These are phyloP conservation scores for Podargus strigoides DNA, from an alignment of 2,797 vertebrate genomes.

Conservation along the genomic window DNA sequence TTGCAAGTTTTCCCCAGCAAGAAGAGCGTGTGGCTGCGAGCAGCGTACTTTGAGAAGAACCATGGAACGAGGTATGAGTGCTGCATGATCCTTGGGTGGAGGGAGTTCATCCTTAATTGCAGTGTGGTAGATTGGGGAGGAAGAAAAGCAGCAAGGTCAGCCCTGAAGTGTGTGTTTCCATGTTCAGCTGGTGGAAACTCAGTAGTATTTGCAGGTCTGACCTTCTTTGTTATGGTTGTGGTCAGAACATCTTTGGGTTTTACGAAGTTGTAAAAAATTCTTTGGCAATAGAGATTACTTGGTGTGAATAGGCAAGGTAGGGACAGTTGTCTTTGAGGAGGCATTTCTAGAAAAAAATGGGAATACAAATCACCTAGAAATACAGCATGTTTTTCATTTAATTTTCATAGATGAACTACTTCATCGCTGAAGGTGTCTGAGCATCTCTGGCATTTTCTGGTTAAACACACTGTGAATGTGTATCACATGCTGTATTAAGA, in stretches of 20 bases:
- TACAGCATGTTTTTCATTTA: conserved; percentile 8
- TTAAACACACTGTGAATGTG: conserved; percentile 11
- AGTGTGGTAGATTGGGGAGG: background rate
- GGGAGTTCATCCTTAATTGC: background rate
- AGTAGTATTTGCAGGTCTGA: background rate
- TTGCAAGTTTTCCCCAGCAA: conserved; percentile 98
- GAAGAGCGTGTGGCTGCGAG: conserved; percentile 97
- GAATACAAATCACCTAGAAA: background rate
- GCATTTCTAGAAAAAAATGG: background rate
- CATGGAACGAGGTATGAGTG: conserved; percentile 87
- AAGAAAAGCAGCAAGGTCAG: background rate
- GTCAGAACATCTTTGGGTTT: background rate
- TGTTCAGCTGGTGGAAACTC: background rate
- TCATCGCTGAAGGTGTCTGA: background rate
- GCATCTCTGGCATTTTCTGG: conserved; percentile 23
- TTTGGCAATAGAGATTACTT: background rate
- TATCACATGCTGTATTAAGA: background rate
- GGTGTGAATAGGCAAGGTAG: background rate
- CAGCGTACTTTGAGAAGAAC: conserved; percentile 97
- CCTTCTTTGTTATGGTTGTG: background rate
- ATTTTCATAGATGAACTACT: background rate
- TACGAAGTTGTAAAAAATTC: background rate
- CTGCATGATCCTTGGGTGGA: accelerated
- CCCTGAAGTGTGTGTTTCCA: too few relatives aligned
- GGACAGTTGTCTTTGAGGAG: background rate